phyloP scores from a whole-genome alignment of 1,140 invertebrate genomes.

The Caenorhabditis inopinata region DNA sequence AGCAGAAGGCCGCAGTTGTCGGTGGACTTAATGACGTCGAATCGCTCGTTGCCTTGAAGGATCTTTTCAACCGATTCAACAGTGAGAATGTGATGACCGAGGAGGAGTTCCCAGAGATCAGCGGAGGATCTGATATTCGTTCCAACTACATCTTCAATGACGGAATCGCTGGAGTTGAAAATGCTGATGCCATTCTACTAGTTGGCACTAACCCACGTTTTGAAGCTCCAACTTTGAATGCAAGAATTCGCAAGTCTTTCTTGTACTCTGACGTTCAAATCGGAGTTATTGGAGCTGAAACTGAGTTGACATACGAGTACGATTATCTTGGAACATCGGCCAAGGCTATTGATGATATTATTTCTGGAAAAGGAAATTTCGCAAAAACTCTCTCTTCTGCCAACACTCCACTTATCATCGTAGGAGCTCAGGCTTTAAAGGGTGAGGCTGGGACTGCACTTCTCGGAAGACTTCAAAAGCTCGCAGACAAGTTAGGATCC shows the following conservation, averaged over 20 bases:
- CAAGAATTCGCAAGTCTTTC: conserved; percentile 82
- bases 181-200: conserved; percentile 86
- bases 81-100: conserved; percentile 85
- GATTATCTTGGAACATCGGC: conserved; percentile 67
- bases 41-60: conserved; percentile 85
- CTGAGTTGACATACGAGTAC: conserved; percentile 91
- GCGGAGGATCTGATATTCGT: conserved; percentile 72
- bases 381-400: conserved; percentile 74
- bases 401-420: conserved; percentile 85
- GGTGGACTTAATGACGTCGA: conserved; percentile 85
- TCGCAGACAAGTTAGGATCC: conserved; percentile 68
- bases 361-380: conserved; percentile 69
- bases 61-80: conserved; percentile 84
- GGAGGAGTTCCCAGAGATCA: conserved; percentile 80
- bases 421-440: conserved; percentile 82
- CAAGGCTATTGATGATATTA: conserved; percentile 54
- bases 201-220: conserved; percentile 95
- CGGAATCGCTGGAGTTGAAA: conserved; percentile 76
- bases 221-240: conserved; percentile 95
- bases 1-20: conserved; percentile 79
- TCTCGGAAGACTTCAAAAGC: conserved; percentile 75
- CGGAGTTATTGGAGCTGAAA: conserved; percentile 82
- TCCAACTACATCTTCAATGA: conserved; percentile 70
- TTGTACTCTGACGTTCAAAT: conserved; percentile 69
- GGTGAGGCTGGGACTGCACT: conserved; percentile 78